Evolutionary conservation across 2,113 vertebrate genomes (phyloP).

Genomic region (Trogon surrucura): DNA sequence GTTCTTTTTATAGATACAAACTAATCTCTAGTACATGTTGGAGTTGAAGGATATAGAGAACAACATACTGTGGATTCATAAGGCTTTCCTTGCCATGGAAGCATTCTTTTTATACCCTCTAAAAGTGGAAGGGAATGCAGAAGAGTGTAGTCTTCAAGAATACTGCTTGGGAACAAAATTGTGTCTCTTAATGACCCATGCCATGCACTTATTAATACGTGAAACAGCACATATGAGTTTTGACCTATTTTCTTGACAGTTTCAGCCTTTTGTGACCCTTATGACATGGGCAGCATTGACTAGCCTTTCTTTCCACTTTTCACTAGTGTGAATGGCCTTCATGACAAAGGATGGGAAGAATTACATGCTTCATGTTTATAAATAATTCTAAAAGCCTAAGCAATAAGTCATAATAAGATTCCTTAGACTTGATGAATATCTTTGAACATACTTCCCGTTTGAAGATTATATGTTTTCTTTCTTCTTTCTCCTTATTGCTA

Average conservation of each 20-base stretch:
- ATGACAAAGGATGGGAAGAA: not conserved
- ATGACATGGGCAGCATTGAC: not conserved
- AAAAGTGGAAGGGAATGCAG: slow-evolving; percentile 39
- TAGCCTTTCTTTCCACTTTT: not conserved
- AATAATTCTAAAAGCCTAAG: not conserved
- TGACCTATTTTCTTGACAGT: not conserved
- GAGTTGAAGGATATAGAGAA: slow-evolving; percentile 22
- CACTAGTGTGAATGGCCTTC: not conserved
- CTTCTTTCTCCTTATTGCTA: not conserved
- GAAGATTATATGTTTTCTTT: not conserved
- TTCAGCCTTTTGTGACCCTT: not conserved
- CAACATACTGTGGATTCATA: not conserved
- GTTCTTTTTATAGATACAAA: slow-evolving; percentile 61
- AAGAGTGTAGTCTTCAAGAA: not conserved
- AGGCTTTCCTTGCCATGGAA: slow-evolving; percentile 14
- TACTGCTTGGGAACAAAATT: not conserved
- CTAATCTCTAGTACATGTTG: slow-evolving; percentile 56
- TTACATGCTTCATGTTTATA: not conserved
- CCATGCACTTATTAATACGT: not conserved
- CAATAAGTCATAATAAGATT: not conserved
- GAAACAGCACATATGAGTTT: not conserved
- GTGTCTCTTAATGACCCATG: not conserved
- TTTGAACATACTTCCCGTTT: not conserved
- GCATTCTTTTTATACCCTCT: slow-evolving; percentile 34
- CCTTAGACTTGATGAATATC: not conserved